These are phyloP conservation scores for Entomobrya proxima DNA, from an alignment of 2,888 invertebrate species.

Conservation along the genomic window DNA sequence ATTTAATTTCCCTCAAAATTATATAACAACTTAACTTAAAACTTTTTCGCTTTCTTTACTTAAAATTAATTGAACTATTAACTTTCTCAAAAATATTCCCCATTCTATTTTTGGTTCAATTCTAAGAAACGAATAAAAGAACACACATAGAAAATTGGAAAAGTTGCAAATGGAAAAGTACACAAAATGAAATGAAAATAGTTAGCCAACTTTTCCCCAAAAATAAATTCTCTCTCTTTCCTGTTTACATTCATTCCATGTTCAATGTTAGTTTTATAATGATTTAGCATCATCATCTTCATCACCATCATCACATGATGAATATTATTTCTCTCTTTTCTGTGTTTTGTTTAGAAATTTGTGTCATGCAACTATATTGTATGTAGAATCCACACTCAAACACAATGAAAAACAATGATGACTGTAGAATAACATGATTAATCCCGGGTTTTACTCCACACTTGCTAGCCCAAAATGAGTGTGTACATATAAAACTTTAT, in stretches of 20 bases:
- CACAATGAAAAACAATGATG: not conserved
- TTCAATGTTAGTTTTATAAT: not conserved
- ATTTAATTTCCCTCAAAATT: too few species aligned
- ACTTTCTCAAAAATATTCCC: constrained; percentile 34
- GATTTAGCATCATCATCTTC: too few species aligned
- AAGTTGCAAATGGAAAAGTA: constrained; percentile 43
- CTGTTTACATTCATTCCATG: not conserved
- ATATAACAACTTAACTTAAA: not conserved
- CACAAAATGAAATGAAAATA: not conserved
- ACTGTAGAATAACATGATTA: constrained; percentile 45
- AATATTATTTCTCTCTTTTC: not conserved
- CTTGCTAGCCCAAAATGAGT: not conserved
- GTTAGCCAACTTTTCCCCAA: not conserved
- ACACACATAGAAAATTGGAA: constrained; percentile 12
- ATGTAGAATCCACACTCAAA: too few species aligned
- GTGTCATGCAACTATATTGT: not conserved
- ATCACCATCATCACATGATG: constrained; percentile 4
- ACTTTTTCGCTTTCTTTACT: not conserved
- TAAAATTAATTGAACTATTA: constrained; percentile 41
- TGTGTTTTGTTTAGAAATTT: not conserved
- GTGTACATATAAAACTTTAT: not conserved
- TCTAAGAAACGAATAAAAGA: not conserved
- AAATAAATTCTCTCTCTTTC: not conserved
- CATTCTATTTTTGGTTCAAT: not conserved
- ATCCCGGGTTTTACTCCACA: constrained; percentile 35